Evolutionary conservation across 2,113 vertebrate species (phyloP).

Genomic region (Heterotis niloticus): DNA sequence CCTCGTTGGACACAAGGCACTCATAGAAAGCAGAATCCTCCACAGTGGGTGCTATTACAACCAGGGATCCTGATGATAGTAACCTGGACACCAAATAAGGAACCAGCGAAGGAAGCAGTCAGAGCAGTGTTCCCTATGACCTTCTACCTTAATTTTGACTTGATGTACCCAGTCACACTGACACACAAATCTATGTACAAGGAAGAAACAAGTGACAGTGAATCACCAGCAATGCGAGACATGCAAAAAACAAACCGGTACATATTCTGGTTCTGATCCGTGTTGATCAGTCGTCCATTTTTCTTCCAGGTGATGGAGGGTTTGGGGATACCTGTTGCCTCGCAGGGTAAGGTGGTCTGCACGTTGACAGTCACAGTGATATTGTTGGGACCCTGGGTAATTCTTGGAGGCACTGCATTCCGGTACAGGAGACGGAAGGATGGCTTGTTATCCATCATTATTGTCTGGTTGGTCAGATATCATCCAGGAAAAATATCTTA

Average conservation of each 20-base stretch:
- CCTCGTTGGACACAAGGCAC: constrained; percentile 81
- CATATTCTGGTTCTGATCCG: constrained; percentile 89
- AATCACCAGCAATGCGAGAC: not conserved
- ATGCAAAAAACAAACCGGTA: constrained; percentile 79
- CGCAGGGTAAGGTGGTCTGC: constrained; percentile 86
- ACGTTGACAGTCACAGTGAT: constrained; percentile 84
- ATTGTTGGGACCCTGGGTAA: constrained; percentile 69
- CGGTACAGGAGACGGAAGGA: not conserved
- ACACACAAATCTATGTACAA: not conserved
- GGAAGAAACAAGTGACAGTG: not conserved
- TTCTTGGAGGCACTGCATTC: constrained; percentile 75
- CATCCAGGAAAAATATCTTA: not conserved
- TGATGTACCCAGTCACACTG: not conserved
- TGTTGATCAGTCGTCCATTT: constrained; percentile 71
- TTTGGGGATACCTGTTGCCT: constrained; percentile 84
- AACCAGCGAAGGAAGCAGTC: not conserved
- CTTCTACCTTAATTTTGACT: too few relatives aligned
- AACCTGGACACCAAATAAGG: constrained; percentile 59
- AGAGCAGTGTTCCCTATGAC: not conserved
- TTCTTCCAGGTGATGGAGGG: constrained; percentile 82
- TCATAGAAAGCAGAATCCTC: constrained; percentile 84
- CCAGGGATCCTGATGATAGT: constrained; percentile 87
- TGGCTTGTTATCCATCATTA: too few relatives aligned
- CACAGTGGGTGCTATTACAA: constrained; percentile 87
- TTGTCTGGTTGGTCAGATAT: too few relatives aligned